Percentiles rank a stretch among this genome's conserved stretches.
Evolutionary conservation across 2,888 invertebrate genomes (phyloP).

Genomic region (Allacma fusca): DNA sequence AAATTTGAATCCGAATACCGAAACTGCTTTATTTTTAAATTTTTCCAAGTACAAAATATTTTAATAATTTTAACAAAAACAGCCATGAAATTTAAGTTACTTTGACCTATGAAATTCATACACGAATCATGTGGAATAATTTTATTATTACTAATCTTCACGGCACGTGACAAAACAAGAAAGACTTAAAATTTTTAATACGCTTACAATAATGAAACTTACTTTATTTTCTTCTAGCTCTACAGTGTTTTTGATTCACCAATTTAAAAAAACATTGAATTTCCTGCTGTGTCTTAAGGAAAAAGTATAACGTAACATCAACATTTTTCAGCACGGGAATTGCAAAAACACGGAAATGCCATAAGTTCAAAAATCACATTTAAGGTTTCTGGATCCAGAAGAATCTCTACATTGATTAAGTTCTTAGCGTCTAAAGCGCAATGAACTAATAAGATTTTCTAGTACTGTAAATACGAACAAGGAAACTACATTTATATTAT

Average conservation of each 20-base stretch:
- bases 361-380: neutral
- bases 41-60: neutral
- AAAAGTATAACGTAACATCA: neutral
- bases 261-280: neutral
- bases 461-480: too few relatives aligned
- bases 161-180: too few relatives aligned
- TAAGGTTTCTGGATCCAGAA: neutral
- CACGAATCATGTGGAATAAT: too few relatives aligned
- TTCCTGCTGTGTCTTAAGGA: neutral
- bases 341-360: neutral
- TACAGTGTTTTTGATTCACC: too few relatives aligned
- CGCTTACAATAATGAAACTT: too few relatives aligned
- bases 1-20: neutral
- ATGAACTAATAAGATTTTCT: too few relatives aligned
- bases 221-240: too few relatives aligned
- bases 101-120: neutral
- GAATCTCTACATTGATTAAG: neutral
- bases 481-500: too few relatives aligned
- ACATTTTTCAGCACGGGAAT: neutral
- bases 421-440: too few relatives aligned
- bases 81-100: neutral
- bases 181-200: too few relatives aligned
- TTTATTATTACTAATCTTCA: too few relatives aligned
- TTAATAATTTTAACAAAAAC: neutral
- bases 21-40: slow-evolving; percentile 4